Evolutionary conservation across 2,888 invertebrate species (phyloP), one percentile per base, ranked within the genome.

Genomic region (Drosophila colorata): DNA sequence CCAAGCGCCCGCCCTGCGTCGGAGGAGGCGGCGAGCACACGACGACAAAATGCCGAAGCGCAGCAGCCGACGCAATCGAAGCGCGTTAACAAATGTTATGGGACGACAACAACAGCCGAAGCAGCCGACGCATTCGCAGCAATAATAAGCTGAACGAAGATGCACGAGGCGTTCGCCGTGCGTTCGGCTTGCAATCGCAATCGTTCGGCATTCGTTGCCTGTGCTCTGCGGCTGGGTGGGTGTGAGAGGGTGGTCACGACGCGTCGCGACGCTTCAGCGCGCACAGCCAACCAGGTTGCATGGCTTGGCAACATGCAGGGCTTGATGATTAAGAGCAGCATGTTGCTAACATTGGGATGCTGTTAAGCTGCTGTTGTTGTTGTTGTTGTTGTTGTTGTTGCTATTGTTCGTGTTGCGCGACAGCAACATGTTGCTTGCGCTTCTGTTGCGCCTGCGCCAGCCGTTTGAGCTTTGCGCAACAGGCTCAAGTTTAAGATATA

Each of bases 241-340:
- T 33, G 33, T 13, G 6, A 3, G 14, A 38, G 40, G 44, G 38
- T 31, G 48, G 40, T 23, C 13, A 28, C 28, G 59, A 47, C 40
- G 78, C 59, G 40, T 18, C 8, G 28, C 28, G 59, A 47, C 33
- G 78, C 59, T 65, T 78, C 48, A 65, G 56, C 57, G 48, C n/a
- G 47, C 74, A 77, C 77, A 80, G 78, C 78, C 77, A 78, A 78
- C 78, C 78, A 78, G 68, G 55, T 61, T 43, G 72, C 75, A 43
- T 68, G 31, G 23, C 55, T 46, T 47, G 49, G 60, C 57, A 71
- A 63, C 66, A 72, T 59, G 63, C 67, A 57, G 57, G 63, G 48
- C 43, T 51, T 57, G 48, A n/a, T n/a, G 49, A 58, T 53, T 16
- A 33, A 33, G 9, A 31, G 51, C 44, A 61, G 56, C 57, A 81